phyloP scores from a whole-genome alignment of 2,113 vertebrate species.

The Sorex fumeus region DNA sequence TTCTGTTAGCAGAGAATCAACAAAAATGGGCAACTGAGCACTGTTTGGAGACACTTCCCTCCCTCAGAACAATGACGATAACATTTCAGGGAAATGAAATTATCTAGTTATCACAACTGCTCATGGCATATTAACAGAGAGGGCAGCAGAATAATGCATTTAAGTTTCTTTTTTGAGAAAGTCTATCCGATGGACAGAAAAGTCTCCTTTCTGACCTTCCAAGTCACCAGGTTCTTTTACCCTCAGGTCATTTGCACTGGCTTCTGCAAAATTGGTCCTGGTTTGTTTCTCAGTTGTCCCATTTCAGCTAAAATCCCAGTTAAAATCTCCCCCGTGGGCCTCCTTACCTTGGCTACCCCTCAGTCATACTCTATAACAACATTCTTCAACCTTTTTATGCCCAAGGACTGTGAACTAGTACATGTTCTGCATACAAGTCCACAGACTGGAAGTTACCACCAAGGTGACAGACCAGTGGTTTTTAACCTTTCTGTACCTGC shows the following conservation, averaged over 20 bases:
- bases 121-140: background rate
- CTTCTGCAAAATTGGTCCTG: background rate
- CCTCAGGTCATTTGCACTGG: constrained; percentile 11
- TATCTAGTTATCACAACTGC: background rate
- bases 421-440: no score
- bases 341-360: background rate
- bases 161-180: background rate
- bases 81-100: constrained; percentile 1
- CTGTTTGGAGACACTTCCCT: no score
- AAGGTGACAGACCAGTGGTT: no score
- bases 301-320: background rate
- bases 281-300: background rate
- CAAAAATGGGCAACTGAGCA: no score
- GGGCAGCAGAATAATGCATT: background rate
- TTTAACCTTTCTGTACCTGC: no score
- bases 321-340: background rate
- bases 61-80: background rate
- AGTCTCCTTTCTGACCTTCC: constrained; percentile 24
- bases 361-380: background rate
- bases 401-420: no score
- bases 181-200: background rate
- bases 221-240: background rate
- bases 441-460: no score
- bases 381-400: no score
- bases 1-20: no score